A percentile compares a stretch with the other conserved stretches of the same genome.
Conservation (phyloP, 2,797 vertebrate species). For the Aythya fuligula region DNA sequence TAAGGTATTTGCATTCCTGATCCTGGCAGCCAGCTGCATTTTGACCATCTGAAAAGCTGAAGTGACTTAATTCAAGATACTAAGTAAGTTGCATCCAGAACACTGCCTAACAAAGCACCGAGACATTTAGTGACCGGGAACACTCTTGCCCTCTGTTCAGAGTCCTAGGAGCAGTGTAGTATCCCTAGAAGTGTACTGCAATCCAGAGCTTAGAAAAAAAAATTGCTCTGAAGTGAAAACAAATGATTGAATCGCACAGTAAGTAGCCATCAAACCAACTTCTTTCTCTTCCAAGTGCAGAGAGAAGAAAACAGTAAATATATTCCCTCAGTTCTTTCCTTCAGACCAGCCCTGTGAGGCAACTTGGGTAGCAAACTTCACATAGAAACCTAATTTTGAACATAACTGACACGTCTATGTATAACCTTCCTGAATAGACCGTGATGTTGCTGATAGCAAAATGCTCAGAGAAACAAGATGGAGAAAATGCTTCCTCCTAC, state of each 20-base stretch:
- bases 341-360: not conserved
- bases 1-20: not conserved
- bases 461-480: not conserved
- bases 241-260: not conserved
- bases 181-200: not conserved
- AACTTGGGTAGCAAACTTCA: not conserved
- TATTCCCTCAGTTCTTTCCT: not conserved
- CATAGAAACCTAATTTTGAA: not conserved
- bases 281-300: no score
- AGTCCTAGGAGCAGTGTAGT: accelerated
- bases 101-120: not conserved
- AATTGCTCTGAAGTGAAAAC: not conserved
- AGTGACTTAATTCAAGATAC: not conserved
- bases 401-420: not conserved
- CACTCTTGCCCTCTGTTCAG: not conserved
- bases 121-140: not conserved
- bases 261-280: not conserved
- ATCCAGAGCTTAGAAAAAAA: not conserved
- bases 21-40: not conserved
- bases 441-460: not conserved
- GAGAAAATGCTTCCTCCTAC: not conserved
- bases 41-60: not conserved
- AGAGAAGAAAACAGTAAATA: not conserved
- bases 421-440: not conserved
- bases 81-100: not conserved